Evolutionary conservation across 2,113 vertebrate genomes (phyloP).

Genomic region (Cephalopterus ornatus): DNA sequence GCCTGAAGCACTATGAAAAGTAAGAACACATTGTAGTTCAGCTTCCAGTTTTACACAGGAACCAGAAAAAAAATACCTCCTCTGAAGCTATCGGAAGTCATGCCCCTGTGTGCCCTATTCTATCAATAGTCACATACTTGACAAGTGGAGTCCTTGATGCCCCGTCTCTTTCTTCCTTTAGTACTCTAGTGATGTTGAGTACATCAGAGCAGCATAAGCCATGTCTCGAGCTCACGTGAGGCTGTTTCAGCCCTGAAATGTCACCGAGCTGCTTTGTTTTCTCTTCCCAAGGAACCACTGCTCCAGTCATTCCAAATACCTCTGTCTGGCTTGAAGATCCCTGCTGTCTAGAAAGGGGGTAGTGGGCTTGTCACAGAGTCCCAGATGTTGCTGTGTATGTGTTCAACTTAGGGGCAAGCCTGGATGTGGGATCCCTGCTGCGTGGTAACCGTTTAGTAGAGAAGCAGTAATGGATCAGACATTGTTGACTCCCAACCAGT

Average conservation of each 20-base stretch:
- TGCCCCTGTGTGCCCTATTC: background rate
- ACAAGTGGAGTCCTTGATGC: background rate
- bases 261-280: background rate
- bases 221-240: background rate
- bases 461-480: background rate
- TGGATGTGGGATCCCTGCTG: background rate
- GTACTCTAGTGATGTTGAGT: rapidly evolving
- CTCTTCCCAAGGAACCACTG: background rate
- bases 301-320: background rate
- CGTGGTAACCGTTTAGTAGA: background rate
- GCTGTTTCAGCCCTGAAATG: background rate
- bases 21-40: background rate
- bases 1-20: background rate
- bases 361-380: background rate
- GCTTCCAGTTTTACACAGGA: background rate
- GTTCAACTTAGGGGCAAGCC: background rate
- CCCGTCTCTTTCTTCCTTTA: background rate
- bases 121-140: background rate
- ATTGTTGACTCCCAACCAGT: background rate
- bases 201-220: background rate
- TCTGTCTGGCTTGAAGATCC: background rate
- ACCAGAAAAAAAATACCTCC: background rate
- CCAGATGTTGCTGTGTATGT: background rate
- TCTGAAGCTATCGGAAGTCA: background rate
- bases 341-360: background rate